These are phyloP conservation scores for Pungitius pungitius DNA, from an alignment of 2,113 vertebrate species.

Conservation along the genomic window DNA sequence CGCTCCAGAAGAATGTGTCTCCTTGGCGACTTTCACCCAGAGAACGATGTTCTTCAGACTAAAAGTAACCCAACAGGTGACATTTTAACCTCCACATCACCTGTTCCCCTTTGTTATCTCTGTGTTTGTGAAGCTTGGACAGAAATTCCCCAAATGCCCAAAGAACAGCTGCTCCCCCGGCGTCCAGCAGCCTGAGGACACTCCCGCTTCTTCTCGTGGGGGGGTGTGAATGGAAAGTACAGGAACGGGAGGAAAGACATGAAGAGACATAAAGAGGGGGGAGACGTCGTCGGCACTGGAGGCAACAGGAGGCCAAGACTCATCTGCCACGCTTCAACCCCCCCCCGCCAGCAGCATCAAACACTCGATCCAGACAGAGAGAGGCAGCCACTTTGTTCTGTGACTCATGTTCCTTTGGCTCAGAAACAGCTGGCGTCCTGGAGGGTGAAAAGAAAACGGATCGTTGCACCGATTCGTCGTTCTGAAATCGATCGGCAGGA, in stretches of 20 bases:
- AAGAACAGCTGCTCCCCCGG: slow-evolving; percentile 72
- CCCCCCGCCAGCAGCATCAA: slow-evolving; percentile 5
- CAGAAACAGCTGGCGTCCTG: slow-evolving; percentile 3
- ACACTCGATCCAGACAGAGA: slow-evolving; percentile 33
- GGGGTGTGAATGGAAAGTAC: slow-evolving; percentile 33
- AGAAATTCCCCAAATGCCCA: slow-evolving; percentile 57
- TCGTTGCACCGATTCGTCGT: slow-evolving; percentile 57
- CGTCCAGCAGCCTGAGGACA: slow-evolving; percentile 46
- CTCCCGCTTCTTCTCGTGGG: slow-evolving; percentile 32
- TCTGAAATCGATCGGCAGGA: slow-evolving; percentile 57
- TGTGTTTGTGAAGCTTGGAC: too few relatives aligned
- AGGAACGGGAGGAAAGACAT: slow-evolving; percentile 37
- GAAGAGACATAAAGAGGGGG: slow-evolving; percentile 40
- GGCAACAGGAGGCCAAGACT: slow-evolving; percentile 27
- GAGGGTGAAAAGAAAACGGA: slow-evolving; percentile 19
- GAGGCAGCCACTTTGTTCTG: slow-evolving; percentile 4
- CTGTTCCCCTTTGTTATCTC: too few relatives aligned
- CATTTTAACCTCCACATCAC: neutral
- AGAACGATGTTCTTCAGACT: neutral
- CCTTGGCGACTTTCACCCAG: neutral
- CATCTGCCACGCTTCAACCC: slow-evolving; percentile 23
- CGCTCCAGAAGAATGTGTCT: neutral
- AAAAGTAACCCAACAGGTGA: neutral
- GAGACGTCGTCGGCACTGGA: slow-evolving; percentile 24
- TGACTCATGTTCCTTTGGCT: slow-evolving; percentile 20